phyloP scores from a whole-genome alignment of 2,797 vertebrate species.

The Halcyon badia region DNA sequence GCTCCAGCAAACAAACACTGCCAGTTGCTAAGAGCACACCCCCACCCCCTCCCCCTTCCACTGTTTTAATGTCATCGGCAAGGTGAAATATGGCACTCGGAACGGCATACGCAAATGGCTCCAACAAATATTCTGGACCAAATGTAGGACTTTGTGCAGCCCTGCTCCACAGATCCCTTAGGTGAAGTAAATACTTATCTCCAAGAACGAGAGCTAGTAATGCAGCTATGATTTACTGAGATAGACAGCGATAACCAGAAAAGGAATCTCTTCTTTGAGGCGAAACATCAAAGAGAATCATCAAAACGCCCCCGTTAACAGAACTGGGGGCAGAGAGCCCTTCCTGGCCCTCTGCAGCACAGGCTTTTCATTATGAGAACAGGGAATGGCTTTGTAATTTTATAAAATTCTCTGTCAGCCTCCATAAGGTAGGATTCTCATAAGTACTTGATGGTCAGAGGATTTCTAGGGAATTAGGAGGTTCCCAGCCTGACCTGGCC shows the following conservation, averaged over 20 bases:
- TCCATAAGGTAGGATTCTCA: not conserved
- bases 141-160: not conserved
- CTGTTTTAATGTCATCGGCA: not conserved
- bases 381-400: not conserved
- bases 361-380: not conserved
- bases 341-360: fast-evolving
- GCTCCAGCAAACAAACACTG: not conserved
- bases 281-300: not conserved
- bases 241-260: not conserved
- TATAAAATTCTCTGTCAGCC: not conserved
- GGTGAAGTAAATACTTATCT: not conserved
- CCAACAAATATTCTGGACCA: not conserved
- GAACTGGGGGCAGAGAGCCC: fast-evolving
- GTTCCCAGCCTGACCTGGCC: not conserved
- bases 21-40: not conserved
- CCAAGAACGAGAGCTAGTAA: not conserved
- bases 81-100: not conserved
- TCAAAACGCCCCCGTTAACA: fast-evolving
- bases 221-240: not conserved
- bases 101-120: not conserved
- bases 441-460: not conserved
- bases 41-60: not conserved
- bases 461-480: not conserved
- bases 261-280: not conserved
- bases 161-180: not conserved